Base-by-base conservation (phyloP, 2,888 invertebrate genomes). In the Caenorhabditis japonica region DNA sequence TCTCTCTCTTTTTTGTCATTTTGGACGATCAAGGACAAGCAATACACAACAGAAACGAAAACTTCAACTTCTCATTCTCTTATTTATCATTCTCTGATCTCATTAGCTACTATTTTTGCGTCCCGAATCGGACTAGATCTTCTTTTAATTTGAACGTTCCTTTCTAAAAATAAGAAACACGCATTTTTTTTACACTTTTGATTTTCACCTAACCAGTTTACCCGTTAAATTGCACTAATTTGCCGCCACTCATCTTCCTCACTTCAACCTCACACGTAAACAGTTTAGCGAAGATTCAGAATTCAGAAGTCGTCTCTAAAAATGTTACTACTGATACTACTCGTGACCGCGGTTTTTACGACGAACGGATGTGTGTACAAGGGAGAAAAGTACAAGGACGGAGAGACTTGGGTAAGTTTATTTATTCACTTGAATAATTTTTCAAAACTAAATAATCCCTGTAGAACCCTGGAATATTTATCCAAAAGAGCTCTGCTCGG, bases 321-420 rank as follows among this genome's bases (percentile, higher is more conserved):
- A 25, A 21, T 46, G 27, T 12, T 33, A 15, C 13, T 38, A 12
- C 34, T 33, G 8, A 30, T 62, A 39, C 21, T 64, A 7, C 5
- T 64, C 23, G 13, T 25, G 2, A 17, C 52, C 21, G 25, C 46
- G n/a, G 36, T 19, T 10, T 8, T 23, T n/a, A 17, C 39, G 5
- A 33, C 41, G 13, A 41, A 46, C 36, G 68, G 61, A 52, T 81
- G 81, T 49, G 60, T 77, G 17, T 76, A 79, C 56, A 79, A 79
- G 46, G 73, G 71, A 43, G 62, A 79, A 34, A 70, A 75, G 36
- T 76, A 76, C 49, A 70, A 74, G 25, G 68, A 79, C 47, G 77
- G 75, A 41, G 81, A 79, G 38, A 81, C 81, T 30, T 81, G 79
- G 79, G 81, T 81, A 21, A 61, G 76, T 73, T 25, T 23, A 12